Evolutionary conservation across 2,888 invertebrate species (phyloP), one percentile per base, ranked within the genome.

Genomic region (Ectemnius lituratus): DNA sequence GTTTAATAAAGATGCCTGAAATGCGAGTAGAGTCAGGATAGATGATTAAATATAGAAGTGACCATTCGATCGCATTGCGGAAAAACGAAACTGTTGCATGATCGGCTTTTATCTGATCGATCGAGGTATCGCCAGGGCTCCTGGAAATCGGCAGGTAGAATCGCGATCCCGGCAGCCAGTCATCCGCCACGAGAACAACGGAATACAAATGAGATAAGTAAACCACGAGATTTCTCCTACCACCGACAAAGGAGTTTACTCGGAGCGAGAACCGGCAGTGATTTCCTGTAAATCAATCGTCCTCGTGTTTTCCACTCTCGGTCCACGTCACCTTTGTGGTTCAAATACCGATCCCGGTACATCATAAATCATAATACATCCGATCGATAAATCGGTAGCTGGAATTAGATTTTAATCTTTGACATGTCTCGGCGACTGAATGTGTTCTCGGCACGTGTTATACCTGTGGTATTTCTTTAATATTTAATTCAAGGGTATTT

Each of bases 41-140:
- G 52, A 6, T 2, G 16, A 52, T 16, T 52, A 52, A 52, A 52
- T 52, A 52, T 52, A 52, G 52, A 16, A 52, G 16, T 52, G 52
- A 52, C 52, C 16, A 52, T 4, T 37, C 37, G 16, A 16, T 52
- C 52, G 16, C 52, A 37, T 16, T 37, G 16, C 61, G 37, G 45
- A 28, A 61, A 61, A 28, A 45, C 45, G 37, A 45, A 28, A 61
- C 58, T 23, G 14, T 20, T 14, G 27, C 58, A 27, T 37, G 58
- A 23, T 23, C 58, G 58, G 52, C 4, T 52, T 52, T 70, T 75
- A 75, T 76, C 67, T 69, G 14, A 16, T n/a, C 60, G 14, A 76
- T 75, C 80, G 78, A 74, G 71, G 71, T 75, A 71, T 68, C 80
- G 62, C 67, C 58, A 2, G 67, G 65, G 74, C 67, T 68, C 72